Conservation (phyloP, 2,113 vertebrate species). For the Thinocorus orbignyianus region DNA sequence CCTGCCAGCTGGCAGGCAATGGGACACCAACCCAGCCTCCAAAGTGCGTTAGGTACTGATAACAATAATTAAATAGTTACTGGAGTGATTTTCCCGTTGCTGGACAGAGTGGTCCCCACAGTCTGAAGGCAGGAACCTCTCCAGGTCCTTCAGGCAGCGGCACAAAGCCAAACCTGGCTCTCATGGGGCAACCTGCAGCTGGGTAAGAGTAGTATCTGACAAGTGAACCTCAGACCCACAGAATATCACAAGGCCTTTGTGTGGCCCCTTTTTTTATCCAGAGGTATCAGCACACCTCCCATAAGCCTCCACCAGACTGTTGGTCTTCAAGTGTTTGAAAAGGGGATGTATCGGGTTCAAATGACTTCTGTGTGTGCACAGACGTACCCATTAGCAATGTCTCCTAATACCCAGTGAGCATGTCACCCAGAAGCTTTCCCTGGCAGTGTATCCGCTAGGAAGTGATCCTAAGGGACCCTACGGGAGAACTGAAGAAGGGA, state of each 20-base stretch:
- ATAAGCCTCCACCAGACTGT: background rate
- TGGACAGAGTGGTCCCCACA: background rate
- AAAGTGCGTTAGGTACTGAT: background rate
- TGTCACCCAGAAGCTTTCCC: fast-evolving
- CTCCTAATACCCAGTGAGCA: background rate
- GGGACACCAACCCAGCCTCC: background rate
- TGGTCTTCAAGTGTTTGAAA: background rate
- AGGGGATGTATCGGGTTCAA: background rate
- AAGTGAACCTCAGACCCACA: background rate
- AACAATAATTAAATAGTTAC: background rate
- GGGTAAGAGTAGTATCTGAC: background rate
- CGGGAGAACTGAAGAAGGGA: background rate
- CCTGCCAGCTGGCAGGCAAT: background rate
- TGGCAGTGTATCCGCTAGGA: background rate
- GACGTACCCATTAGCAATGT: background rate
- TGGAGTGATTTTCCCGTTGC: background rate
- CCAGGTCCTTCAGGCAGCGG: fast-evolving
- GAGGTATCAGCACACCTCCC: background rate
- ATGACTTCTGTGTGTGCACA: background rate
- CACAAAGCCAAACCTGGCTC: background rate
- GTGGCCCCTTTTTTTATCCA: background rate
- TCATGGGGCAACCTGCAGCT: background rate
- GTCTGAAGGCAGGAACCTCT: background rate
- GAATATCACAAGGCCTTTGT: background rate
- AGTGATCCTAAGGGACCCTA: background rate